Evolutionary conservation across 2,797 vertebrate genomes (phyloP), one percentile per base, ranked within the genome.

Genomic region (Pipistrellus nathusii): DNA sequence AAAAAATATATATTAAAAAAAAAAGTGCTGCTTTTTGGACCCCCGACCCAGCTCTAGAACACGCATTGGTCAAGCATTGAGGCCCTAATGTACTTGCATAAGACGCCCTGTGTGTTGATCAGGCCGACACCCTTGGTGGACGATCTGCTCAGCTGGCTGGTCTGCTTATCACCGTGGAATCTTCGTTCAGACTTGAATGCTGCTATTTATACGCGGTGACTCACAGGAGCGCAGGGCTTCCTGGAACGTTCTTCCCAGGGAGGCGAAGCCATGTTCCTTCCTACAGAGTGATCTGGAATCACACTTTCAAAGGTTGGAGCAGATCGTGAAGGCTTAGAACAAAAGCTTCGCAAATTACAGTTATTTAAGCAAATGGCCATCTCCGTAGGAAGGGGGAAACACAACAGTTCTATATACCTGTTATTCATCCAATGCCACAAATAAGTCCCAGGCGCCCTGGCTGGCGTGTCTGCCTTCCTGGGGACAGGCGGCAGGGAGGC

Each of bases 191-290:
- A 25, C 82, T 78, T 57, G 14, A 57, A 72, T 18, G 68, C n/a
- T 38, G 73, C 95, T 96, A 92, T 95, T 93, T 90, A 95, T 94
- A 95, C 15, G 4, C 77, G 0, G 3, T 90, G 96, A 95, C 94
- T 95, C 97, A 93, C 44, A 4, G 1, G 1, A 17, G 38, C 69
- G 55, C 57, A 10, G 30, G 27, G 75, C 90, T 90, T 90, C 83
- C 95, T 82, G 90, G 53, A 82, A 44, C 21, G 38, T 44, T 86
- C 83, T 76, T 68, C 82, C 62, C 21, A 3, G 76, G 85, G 83
- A 64, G 32, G 68, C 5, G 18, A 68, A 59, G 27, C 5, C 15
- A 71, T 25, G 44, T 35, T 57, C 76, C 88, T 91, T 77, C 51
- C 77, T 80, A 15, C 44, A 48, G 38, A 71, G 8, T 41, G 30